Base-by-base conservation (phyloP, 2,113 vertebrate genomes). In the Indicator maculatus region DNA sequence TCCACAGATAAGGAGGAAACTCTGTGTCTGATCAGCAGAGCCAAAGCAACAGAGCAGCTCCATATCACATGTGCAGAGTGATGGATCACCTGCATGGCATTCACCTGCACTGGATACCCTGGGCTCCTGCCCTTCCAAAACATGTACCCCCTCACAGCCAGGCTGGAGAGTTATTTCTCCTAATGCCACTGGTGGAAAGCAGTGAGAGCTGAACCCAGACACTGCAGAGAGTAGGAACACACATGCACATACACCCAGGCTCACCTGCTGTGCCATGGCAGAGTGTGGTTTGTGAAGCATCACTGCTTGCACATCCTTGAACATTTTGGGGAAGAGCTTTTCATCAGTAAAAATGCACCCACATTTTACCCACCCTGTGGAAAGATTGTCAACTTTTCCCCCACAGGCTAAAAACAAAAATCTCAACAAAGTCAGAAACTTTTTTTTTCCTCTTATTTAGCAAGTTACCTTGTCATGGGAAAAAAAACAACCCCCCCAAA, bases 211-310 rank as follows among this genome's bases (percentile, higher is more conserved):
- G 78, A 59, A 0, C 27, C 21, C 31, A 30, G 56, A 8, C 64
- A n/a, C 65, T n/a, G 11, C 18, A 50, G 77, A 45, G 36, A 66
- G 61, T 8, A 39, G 50, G 31, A 80, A 39, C 63, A 28, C 18
- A 13, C 0, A 12, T 39, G 58, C 39, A 72, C 45, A 77, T 12
- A 79, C 4, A 39, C 2, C n/a, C 23, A 28, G 0, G 1, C 15
- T 90, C 53, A 72, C 39, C 31, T 64, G 19, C 21, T 6, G 26
- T 31, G 87, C 60, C 44, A 30, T 38, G 55, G 33, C 20, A 85
- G 16, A 45, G 12, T 38, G 4, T 5, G 33, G 61, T 30, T 69
- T 58, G 39, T 70, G 58, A 91, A 89, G 67, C 55, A 61, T 21
- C 8, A 16, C 28, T 65, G 28, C 18, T 90, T 71, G 27, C 39